Conservation (phyloP, 2,113 vertebrate species). For the Clarias magur region DNA sequence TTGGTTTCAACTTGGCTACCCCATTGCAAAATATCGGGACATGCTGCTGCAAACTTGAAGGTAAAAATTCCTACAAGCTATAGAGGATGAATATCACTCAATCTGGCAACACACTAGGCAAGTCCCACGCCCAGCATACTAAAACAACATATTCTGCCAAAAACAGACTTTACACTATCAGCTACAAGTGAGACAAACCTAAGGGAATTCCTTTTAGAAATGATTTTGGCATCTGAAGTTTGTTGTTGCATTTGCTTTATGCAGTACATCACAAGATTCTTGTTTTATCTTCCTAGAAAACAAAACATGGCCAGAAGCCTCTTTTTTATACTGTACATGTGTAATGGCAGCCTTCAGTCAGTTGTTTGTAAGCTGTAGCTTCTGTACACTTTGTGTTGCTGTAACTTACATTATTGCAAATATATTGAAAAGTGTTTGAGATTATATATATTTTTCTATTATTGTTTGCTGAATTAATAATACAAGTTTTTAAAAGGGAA, state of each 20-base stretch:
- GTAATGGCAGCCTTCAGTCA: neutral
- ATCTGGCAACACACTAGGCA: conserved; percentile 13
- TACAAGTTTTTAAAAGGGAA: too few species aligned
- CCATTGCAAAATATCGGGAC: neutral
- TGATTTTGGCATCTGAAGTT: neutral
- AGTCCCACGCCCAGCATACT: neutral
- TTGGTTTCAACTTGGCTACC: neutral
- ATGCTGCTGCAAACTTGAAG: neutral
- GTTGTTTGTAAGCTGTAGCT: neutral
- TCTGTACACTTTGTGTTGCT: neutral
- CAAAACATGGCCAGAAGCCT: neutral
- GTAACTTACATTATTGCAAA: neutral
- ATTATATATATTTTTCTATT: too few species aligned
- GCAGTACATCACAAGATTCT: neutral
- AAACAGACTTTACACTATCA: neutral
- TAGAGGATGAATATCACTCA: neutral
- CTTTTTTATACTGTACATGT: neutral
- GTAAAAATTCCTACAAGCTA: neutral
- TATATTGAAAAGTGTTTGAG: neutral
- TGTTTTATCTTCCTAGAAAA: neutral
- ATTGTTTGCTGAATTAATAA: too few species aligned
- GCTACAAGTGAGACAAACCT: neutral
- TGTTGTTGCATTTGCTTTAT: neutral
- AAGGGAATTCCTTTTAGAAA: neutral
- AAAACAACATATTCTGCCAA: neutral